Evolutionary conservation across 2,797 vertebrate genomes (phyloP).

Genomic region (Hafferia zeledoni): DNA sequence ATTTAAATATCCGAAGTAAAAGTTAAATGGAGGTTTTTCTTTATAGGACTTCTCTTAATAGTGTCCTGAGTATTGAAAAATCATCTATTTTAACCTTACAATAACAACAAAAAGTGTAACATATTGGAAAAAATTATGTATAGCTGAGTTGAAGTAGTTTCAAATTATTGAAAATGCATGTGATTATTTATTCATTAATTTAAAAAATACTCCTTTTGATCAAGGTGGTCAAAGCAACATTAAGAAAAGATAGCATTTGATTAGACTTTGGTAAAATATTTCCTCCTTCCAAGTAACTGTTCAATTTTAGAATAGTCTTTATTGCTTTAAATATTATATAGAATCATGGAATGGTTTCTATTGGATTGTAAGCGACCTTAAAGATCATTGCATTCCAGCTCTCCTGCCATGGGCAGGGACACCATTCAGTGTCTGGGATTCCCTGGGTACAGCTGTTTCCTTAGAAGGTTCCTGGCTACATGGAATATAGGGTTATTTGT

Average conservation of each 20-base stretch:
- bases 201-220: neutral
- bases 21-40: neutral
- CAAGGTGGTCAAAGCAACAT: neutral
- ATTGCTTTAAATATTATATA: conserved; percentile 4
- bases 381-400: neutral
- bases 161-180: neutral
- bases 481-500: conserved; percentile 50
- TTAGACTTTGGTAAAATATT: conserved; percentile 42
- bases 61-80: neutral
- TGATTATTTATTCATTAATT: conserved; percentile 5
- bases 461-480: conserved; percentile 24
- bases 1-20: neutral
- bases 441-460: conserved; percentile 30
- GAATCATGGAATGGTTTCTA: neutral
- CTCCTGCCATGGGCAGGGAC: neutral
- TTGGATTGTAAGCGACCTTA: neutral
- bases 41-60: neutral
- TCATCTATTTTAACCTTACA: neutral
- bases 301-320: conserved; percentile 24
- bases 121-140: neutral
- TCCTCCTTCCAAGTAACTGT: conserved; percentile 28
- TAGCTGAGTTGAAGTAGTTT: neutral
- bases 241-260: conserved; percentile 35
- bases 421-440: conserved; percentile 6
- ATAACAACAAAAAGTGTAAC: neutral